Base-by-base conservation (phyloP, 2,113 vertebrate species). In the Paralichthys olivaceus region DNA sequence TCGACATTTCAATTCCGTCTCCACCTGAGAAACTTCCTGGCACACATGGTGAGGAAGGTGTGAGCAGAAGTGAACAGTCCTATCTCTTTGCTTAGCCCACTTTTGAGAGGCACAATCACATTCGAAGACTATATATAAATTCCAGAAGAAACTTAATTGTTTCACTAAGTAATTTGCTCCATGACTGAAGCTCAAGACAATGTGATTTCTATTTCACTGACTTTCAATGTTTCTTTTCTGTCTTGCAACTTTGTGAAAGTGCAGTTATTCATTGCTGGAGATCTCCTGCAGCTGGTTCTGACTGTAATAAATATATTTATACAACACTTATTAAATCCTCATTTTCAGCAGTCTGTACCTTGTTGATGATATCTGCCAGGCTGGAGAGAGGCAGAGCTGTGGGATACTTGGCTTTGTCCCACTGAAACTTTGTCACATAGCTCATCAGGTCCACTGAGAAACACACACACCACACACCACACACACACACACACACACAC, bases 341-440 rank as follows among this genome's bases (percentile, higher is more conserved):
- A 28, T 47, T 63, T 32, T 26, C 9, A 53, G 49, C 8, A 5
- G 4, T 51, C 60, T 66, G 89, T 94, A 99, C 97, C 97, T 98
- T 99, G 69, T 87, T 69, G 76, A 99, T 94, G n/a, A 95, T 92
- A 74, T 98, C 97, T 80, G 94, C 92, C 87, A 99, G 94, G 34
- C 83, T 92, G 87, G 95, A 95, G 84, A 99, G 93, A 0, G 97
- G 94, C 90, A 97, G 95, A 83, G 96, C 94, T 14, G 94, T 94
- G 14, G 97, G 95, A 67, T 98, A 99, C 81, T 97, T 99, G 90
- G 96, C 97, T 95, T 96, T 96, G 95, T 99, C 97, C 98, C 97
- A 99, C 72, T 99, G 96, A 87, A 99, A 99, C 62, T 88, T 95
- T 56, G 95, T 96, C 92, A 97, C 85, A 4, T 97, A 97, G 83